Evolutionary conservation across 2,797 vertebrate species (phyloP).

Genomic region (Lacerta bilineata): DNA sequence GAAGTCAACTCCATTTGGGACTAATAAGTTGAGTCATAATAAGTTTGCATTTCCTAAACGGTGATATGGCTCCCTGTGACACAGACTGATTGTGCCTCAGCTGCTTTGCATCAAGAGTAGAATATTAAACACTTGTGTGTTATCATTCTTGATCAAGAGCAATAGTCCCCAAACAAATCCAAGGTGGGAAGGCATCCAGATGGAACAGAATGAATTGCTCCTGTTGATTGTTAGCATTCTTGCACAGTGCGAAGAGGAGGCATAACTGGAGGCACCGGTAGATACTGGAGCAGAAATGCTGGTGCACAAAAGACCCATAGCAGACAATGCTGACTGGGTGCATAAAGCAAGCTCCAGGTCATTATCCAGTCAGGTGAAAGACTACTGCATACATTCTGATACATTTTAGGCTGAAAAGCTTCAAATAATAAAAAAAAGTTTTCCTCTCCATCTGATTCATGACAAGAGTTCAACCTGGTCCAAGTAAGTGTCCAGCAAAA

Average conservation of each 20-base stretch:
- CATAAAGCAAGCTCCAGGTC: slow-evolving; percentile 25
- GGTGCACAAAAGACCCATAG: slow-evolving; percentile 75
- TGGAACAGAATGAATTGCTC: slow-evolving; percentile 58
- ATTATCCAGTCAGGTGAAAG: slow-evolving; percentile 43
- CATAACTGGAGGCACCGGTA: slow-evolving; percentile 63
- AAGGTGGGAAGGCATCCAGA: slow-evolving; percentile 60
- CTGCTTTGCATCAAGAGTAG: slow-evolving; percentile 58
- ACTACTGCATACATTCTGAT: neutral
- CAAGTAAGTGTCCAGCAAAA: neutral
- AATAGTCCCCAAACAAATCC: slow-evolving; percentile 69
- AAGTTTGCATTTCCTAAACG: slow-evolving; percentile 13
- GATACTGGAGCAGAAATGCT: slow-evolving; percentile 61
- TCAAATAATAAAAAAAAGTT: neutral
- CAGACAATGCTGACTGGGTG: slow-evolving; percentile 4
- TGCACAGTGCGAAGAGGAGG: slow-evolving; percentile 72
- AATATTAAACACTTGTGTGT: slow-evolving; percentile 57
- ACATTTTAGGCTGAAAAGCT: neutral
- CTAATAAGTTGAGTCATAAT: slow-evolving; percentile 42
- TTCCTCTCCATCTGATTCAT: neutral
- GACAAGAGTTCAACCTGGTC: no score
- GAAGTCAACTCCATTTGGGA: slow-evolving; percentile 34
- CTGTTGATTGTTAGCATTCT: slow-evolving; percentile 75
- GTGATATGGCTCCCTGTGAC: slow-evolving; percentile 56
- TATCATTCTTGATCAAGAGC: slow-evolving; percentile 70
- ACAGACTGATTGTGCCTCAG: slow-evolving; percentile 57